These are phyloP conservation scores for Phylloscopus whistleri DNA, from an alignment of 2,113 vertebrate species.

Conservation along the genomic window DNA sequence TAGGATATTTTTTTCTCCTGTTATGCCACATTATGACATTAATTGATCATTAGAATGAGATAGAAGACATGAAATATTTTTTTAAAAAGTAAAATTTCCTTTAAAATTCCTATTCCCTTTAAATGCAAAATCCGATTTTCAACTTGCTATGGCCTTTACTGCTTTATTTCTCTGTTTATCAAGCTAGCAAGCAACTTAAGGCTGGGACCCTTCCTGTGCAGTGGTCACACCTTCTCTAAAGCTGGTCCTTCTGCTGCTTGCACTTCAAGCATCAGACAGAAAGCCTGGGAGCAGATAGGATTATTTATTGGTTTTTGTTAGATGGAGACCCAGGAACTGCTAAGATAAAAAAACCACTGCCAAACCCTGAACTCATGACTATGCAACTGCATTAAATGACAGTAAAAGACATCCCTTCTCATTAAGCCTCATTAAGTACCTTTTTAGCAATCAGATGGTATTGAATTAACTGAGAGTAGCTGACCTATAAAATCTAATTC, in stretches of 20 bases:
- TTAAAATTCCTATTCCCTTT: background rate
- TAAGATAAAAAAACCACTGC: background rate
- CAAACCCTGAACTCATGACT: background rate
- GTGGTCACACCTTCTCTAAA: background rate
- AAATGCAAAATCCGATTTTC: background rate
- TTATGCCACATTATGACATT: background rate
- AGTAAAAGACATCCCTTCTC: conserved; percentile 29
- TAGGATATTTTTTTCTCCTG: background rate
- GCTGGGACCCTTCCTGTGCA: background rate
- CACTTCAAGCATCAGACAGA: background rate
- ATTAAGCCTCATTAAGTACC: conserved; percentile 43
- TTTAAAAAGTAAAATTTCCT: background rate
- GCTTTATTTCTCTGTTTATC: background rate
- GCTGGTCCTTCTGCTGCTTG: background rate
- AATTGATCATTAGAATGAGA: background rate
- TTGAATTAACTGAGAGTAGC: conserved; percentile 45
- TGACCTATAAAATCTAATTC: conserved; percentile 50
- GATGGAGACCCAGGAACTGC: background rate
- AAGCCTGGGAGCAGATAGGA: background rate
- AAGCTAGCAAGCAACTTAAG: background rate
- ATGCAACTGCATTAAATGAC: background rate
- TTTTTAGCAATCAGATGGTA: conserved; percentile 42
- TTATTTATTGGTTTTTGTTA: background rate
- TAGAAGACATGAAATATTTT: background rate
- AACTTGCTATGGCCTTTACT: background rate